Evolutionary conservation across 2,113 vertebrate species (phyloP), one percentile per base, ranked within the genome.

Genomic region (Dipodomys stephensi): DNA sequence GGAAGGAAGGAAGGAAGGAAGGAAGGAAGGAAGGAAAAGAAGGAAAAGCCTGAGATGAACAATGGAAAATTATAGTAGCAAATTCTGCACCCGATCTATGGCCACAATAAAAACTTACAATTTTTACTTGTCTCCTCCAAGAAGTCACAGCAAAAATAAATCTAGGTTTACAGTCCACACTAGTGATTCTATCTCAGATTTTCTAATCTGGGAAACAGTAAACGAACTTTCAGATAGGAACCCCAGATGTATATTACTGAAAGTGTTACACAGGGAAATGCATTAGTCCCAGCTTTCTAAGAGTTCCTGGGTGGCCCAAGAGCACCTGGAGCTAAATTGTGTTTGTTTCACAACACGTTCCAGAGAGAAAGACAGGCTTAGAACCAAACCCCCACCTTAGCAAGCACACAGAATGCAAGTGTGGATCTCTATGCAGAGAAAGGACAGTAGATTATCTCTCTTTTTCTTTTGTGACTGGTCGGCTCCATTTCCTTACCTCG

Each of bases 141-240:
- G 86, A 90, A 94, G 88, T 89, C 96, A 95, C 68, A 96, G 64
- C 81, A 97, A 97, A 97, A 97, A 91, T 78, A 97, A 82, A 73
- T 88, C 49, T 57, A 77, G 35, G 67, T 93, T 98, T 97, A 87
- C 83, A 95, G 96, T 92, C 67, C 44, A 91, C 88, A 69, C 60
- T 74, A 96, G 85, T 88, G 91, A 94, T 93, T 90, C 35, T 92
- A 94, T 94, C 88, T 92, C 95, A 97, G 90, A 97, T 93, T 92
- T 83, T 92, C 96, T 96, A 97, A 95, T 97, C 97, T 97, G 81
- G 95, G 93, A 81, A 95, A 93, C 44, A 95, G 96, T 97, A 97
- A 96, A 87, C 62, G 96, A 95, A 97, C 95, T 94, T 88, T 95
- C 30, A 94, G 72, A 93, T 96, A 88, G 93, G 0, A 62, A 27